Evolutionary conservation across 2,888 invertebrate genomes (phyloP).

Genomic region (Erebia epiphron): DNA sequence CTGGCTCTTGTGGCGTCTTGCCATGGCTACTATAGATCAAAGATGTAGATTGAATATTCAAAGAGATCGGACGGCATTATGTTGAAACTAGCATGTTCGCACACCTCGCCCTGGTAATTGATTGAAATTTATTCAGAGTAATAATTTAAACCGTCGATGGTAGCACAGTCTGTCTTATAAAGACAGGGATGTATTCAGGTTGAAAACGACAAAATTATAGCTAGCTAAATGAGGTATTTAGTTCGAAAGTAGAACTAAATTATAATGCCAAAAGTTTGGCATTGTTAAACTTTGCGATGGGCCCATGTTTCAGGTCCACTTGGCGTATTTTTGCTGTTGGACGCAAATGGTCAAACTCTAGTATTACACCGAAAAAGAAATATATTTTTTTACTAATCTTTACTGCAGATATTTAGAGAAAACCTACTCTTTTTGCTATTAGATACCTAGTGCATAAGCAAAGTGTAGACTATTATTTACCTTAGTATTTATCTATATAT

Average conservation of each 20-base stretch:
- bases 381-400: too few species aligned
- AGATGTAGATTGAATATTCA: constrained; percentile 74
- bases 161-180: constrained; percentile 51
- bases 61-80: constrained; percentile 63
- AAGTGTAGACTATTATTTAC: too few species aligned
- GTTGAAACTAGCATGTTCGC: constrained; percentile 58
- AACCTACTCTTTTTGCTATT: too few species aligned
- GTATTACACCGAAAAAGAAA: too few species aligned
- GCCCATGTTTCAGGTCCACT: background rate
- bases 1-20: constrained; percentile 14
- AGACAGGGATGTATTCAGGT: constrained; percentile 43
- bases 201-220: background rate
- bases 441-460: too few species aligned
- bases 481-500: too few species aligned
- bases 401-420: too few species aligned
- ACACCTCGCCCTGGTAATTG: constrained; percentile 66
- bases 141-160: constrained; percentile 56
- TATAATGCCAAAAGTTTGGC: too few species aligned
- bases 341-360: too few species aligned
- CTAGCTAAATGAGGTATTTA: background rate
- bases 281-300: background rate
- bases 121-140: constrained; percentile 75
- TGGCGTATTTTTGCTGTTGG: background rate
- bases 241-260: too few species aligned
- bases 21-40: constrained; percentile 56